A percentile compares a stretch with the other conserved stretches of the same genome.
These are phyloP conservation scores for Scaptomyza graminum DNA, from an alignment of 1,140 invertebrate genomes.

Conservation along the genomic window DNA sequence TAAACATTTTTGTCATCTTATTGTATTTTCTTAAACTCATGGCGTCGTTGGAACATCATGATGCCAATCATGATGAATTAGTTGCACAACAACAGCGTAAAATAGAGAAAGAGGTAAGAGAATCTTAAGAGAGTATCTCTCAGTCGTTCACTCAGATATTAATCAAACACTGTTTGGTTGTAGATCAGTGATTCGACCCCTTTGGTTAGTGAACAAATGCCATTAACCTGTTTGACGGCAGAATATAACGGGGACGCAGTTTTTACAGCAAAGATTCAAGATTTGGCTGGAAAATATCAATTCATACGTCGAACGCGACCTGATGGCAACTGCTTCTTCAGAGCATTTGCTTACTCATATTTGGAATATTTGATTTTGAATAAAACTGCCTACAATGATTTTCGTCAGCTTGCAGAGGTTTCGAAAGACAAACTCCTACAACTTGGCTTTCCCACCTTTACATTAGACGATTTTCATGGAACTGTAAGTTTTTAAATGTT, in stretches of 20 bases:
- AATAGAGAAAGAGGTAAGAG: slow-evolving; percentile 93
- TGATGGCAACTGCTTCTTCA: slow-evolving; percentile 98
- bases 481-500: slow-evolving; percentile 87
- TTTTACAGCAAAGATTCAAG: slow-evolving; percentile 93
- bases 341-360: slow-evolving; percentile 97
- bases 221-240: slow-evolving; percentile 88
- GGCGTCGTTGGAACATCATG: slow-evolving; percentile 24
- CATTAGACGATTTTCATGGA: slow-evolving; percentile 98
- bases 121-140: background rate
- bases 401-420: slow-evolving; percentile 91
- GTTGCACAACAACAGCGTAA: slow-evolving; percentile 95
- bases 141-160: background rate
- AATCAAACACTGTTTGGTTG: slow-evolving; percentile 20
- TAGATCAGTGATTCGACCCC: slow-evolving; percentile 94
- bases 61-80: slow-evolving; percentile 94
- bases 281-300: slow-evolving; percentile 89
- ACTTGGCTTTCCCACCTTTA: slow-evolving; percentile 96
- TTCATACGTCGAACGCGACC: slow-evolving; percentile 90
- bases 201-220: slow-evolving; percentile 91
- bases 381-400: slow-evolving; percentile 92
- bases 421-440: slow-evolving; percentile 94
- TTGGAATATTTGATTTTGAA: slow-evolving; percentile 94
- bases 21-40: slow-evolving; percentile 20
- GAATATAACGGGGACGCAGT: slow-evolving; percentile 94
- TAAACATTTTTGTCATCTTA: slow-evolving; percentile 15